Conservation (phyloP, 1,140 invertebrate genomes). For the Drosophila watanabei region DNA sequence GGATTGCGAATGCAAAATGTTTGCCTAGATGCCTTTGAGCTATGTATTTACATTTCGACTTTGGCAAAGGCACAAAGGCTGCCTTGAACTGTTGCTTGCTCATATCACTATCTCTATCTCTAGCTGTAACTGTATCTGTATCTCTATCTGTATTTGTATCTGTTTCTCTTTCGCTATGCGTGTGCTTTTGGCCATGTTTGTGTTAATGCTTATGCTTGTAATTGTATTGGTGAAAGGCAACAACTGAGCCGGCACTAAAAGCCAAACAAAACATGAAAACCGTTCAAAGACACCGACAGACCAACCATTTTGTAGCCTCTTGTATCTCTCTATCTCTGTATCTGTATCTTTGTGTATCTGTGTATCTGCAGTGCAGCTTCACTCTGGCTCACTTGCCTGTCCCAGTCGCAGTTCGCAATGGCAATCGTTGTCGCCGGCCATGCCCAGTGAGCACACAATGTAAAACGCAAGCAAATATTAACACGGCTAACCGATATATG, state of each 20-base stretch:
- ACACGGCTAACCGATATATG: constrained; percentile 73
- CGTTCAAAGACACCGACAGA: constrained; percentile 59
- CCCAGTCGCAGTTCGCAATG: background rate
- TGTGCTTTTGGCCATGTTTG: constrained; percentile 5
- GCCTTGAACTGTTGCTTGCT: constrained; percentile 16
- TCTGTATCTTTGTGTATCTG: constrained; percentile 16
- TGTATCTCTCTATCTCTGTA: background rate
- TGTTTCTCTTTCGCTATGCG: background rate
- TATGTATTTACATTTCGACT: constrained; percentile 25
- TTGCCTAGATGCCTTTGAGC: constrained; percentile 28
- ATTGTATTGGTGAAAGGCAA: constrained; percentile 32
- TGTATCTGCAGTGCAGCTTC: constrained; percentile 7
- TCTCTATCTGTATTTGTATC: background rate
- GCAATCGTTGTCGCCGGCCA: constrained; percentile 44
- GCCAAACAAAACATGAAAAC: constrained; percentile 78
- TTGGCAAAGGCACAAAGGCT: constrained; percentile 27
- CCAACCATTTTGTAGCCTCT: constrained; percentile 1
- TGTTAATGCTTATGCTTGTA: constrained; percentile 35
- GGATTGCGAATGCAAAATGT: background rate
- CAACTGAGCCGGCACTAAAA: constrained; percentile 76
- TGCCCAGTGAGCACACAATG: constrained; percentile 74
- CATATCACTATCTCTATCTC: background rate
- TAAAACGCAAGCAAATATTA: constrained; percentile 80
- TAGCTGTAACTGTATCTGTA: background rate
- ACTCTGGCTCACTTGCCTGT: constrained; percentile 19